Conservation (phyloP, 2,888 invertebrate genomes). For the Parapristionchus giblindavisi region DNA sequence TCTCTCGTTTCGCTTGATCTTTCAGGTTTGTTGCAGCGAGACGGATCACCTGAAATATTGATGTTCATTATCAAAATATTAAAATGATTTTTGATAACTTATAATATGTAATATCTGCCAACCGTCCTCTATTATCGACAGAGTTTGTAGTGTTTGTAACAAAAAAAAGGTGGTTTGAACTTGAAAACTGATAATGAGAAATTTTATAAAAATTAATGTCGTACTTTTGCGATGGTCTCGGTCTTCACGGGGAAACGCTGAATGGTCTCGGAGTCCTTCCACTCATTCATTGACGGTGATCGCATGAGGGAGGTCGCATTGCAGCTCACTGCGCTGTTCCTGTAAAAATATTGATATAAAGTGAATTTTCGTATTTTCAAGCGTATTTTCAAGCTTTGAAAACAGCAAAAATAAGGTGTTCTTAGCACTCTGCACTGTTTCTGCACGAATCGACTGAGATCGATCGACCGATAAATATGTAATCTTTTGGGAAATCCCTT, state of each 20-base stretch:
- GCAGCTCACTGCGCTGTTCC: conserved; percentile 67
- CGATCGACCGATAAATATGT: no score
- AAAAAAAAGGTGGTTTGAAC: no score
- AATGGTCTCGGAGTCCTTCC: conserved; percentile 64
- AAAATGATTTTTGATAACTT: not conserved
- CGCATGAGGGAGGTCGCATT: conserved; percentile 60
- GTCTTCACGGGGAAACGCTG: conserved; percentile 63
- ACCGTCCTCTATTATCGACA: no score
- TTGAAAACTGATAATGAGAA: no score
- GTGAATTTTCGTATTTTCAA: no score
- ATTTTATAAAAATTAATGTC: not conserved
- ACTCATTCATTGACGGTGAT: conserved; percentile 53
- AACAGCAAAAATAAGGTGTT: no score
- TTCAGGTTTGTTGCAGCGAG: conserved; percentile 62
- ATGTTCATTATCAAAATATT: not conserved
- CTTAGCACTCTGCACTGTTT: no score
- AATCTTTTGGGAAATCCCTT: no score
- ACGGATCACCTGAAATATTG: conserved; percentile 48
- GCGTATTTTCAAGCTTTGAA: no score
- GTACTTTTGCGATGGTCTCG: conserved; percentile 66
- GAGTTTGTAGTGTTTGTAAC: no score
- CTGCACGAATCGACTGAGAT: no score
- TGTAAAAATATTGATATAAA: conserved; percentile 43
- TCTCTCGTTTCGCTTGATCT: conserved; percentile 61
- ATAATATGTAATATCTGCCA: no score